Evolutionary conservation across 2,888 invertebrate species (phyloP), one percentile per base, ranked within the genome.

Genomic region (Lydus trimaculatus): DNA sequence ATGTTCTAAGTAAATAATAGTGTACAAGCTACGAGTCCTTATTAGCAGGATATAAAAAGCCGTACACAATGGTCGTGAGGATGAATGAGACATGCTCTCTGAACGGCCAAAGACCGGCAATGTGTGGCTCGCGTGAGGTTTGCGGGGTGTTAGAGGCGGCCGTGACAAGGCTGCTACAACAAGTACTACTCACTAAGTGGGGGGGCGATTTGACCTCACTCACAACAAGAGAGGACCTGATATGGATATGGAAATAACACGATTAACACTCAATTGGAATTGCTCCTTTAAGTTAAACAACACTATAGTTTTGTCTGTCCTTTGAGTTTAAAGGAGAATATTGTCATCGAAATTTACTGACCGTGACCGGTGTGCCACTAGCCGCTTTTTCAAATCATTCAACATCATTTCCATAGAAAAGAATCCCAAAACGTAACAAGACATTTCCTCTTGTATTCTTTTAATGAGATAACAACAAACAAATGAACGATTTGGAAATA

Each of bases 171-270:
- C 76, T 79, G 79, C 78, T 76, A 76, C 75, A 74, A 76, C 75
- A 70, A 69, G 70, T 65, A 69, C 66, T 68, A 48, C 48, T 48
- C 48, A 2, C 69, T 62, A 66, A 64, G 73, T 72, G 65, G 73
- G 78, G 75, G 76, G 71, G 72, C 73, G n/a, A 77, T 73, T 78
- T 79, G 79, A 79, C 79, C 79, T 79, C 78, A 77, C 76, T 75
- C 76, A 74, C 74, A 69, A 75, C 74, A 75, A 77, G 43, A 43
- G 43, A 43, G 43, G 76, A 76, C 78, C 78, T 75, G 79, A 80
- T 81, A 81, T 80, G 80, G 79, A 79, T 78, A 78, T 79, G 77
- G 76, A 77, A 76, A 78, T 78, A 76, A 75, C 73, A 75, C 76
- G 73, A 76, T 76, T 78, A 76, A 72, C 74, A 74, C 76, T 73